A percentile compares a stretch with the other conserved stretches of the same genome.
phyloP scores from a whole-genome alignment of 1,140 invertebrate species.

The Drosophila nigromelanica region DNA sequence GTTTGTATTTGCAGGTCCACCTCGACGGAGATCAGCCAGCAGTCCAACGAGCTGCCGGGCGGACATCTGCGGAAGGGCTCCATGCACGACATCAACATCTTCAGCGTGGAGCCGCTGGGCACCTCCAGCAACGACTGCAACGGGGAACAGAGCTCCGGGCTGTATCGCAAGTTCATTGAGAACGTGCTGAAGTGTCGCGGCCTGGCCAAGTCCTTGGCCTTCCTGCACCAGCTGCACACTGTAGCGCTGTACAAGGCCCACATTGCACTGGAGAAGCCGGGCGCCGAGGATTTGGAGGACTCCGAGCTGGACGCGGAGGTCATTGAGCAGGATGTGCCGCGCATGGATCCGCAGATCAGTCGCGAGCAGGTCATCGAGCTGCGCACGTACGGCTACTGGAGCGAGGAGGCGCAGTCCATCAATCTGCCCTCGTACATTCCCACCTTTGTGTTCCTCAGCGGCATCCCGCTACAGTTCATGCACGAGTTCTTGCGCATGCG shows the following conservation, averaged over 20 bases:
- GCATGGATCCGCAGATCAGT: conserved; percentile 77
- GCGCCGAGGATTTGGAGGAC: conserved; percentile 67
- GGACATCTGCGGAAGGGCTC: conserved; percentile 63
- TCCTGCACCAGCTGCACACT: conserved; percentile 89
- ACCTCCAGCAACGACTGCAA: conserved; percentile 65
- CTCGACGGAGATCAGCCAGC: conserved; percentile 77
- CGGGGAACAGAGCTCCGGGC: conserved; percentile 65
- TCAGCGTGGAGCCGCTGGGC: conserved; percentile 74
- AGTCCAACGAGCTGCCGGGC: conserved; percentile 59
- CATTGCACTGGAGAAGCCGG: conserved; percentile 87
- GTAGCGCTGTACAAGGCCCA: conserved; percentile 88
- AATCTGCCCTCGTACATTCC: conserved; percentile 92
- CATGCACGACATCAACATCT: conserved; percentile 81
- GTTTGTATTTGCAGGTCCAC: conserved; percentile 56
- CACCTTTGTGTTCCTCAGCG: conserved; percentile 93
- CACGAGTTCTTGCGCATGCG: conserved; percentile 94
- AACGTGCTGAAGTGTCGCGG: conserved; percentile 94
- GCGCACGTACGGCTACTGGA: conserved; percentile 89
- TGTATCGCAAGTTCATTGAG: conserved; percentile 90
- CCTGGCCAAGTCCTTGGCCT: conserved; percentile 90
- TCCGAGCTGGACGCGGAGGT: conserved; percentile 69
- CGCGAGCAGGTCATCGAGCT: conserved; percentile 78
- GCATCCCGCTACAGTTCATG: conserved; percentile 92
- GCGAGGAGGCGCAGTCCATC: conserved; percentile 89
- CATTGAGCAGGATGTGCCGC: conserved; percentile 84